Evolutionary conservation across 2,888 invertebrate species (phyloP), one percentile per base, ranked within the genome.

Genomic region (Eucriotettix oculatus): DNA sequence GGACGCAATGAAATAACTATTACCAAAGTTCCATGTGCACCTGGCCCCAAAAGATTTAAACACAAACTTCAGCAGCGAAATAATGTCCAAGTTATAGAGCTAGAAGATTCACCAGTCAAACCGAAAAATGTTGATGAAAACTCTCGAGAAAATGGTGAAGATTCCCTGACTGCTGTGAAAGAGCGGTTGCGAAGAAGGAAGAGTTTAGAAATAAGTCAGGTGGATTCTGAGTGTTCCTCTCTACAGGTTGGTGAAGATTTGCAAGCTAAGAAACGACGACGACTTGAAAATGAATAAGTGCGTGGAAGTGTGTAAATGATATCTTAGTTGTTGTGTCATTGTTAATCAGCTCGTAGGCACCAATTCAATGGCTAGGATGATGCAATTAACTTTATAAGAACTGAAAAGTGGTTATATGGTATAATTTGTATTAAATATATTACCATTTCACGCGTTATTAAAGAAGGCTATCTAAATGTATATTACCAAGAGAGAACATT

Each of bases 1-100:
- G 65, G 64, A 48, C 61, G 63, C 56, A 64, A 64, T 61, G 64
- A 66, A 58, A 65, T 66, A 56, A 66, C 66, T 56, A 66, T 66
- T 58, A 66, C 66, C 10, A 66, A 66, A 60, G 64, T 66, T 44
- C 58, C 65, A 17, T 60, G 62, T 54, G 61, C 65, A 12, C 63
- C 63, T 14, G 63, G 63, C 3, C 63, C 63, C 10, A 60, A 59
- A 16, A 57, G 64, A n/a, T 64, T 61, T 52, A 64, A 64, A 54
- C 62, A 64, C 42, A 59, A 61, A 12, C 58, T 64, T 16, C 61
- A 60, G 54, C 62, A 59, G 48, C 43, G 53, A 57, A 60, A 59
- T 55, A 64, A 63, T 52, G 64, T 66, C 14, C 65, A 66, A 57
- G 63, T 65, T 16, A 65, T 66, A 41, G 66, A 66, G 29, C 48